phyloP scores from a whole-genome alignment of 2,888 invertebrate genomes.

The Cerastis rubricosa region DNA sequence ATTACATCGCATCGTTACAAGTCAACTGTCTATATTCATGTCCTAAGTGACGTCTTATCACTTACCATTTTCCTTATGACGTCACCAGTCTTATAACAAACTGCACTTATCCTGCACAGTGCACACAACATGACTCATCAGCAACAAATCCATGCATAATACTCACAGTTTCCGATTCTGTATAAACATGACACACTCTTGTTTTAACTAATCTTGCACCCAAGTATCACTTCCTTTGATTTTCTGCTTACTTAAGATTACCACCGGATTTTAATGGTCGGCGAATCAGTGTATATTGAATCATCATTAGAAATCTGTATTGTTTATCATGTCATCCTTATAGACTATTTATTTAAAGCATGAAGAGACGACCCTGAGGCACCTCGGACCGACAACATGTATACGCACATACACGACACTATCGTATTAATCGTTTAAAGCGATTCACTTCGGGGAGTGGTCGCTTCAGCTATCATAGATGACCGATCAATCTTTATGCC shows the following conservation, averaged over 20 bases:
- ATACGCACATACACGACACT: background rate
- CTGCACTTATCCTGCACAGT: conserved; percentile 31
- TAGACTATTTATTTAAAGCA: background rate
- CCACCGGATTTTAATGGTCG: conserved; percentile 16
- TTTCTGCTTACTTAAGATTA: conserved; percentile 24
- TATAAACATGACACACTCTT: conserved; percentile 37
- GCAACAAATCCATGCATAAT: conserved; percentile 16
- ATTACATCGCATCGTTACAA: background rate
- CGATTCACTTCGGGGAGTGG: background rate
- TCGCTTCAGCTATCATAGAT: background rate
- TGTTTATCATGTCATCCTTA: background rate
- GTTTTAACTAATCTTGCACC: conserved; percentile 25
- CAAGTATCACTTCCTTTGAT: conserved; percentile 26
- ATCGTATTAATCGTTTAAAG: background rate
- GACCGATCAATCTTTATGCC: background rate
- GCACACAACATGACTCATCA: conserved; percentile 29
- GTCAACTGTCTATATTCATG: background rate
- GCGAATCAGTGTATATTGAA: conserved; percentile 7
- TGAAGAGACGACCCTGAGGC: background rate
- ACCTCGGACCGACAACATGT: background rate
- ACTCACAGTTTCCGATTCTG: conserved; percentile 23
- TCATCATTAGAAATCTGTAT: background rate
- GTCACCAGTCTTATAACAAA: conserved; percentile 26
- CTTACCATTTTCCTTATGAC: conserved; percentile 23
- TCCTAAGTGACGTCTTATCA: background rate